Evolutionary conservation across 2,797 vertebrate genomes (phyloP).

Genomic region (Coregonus ussuriensis): DNA sequence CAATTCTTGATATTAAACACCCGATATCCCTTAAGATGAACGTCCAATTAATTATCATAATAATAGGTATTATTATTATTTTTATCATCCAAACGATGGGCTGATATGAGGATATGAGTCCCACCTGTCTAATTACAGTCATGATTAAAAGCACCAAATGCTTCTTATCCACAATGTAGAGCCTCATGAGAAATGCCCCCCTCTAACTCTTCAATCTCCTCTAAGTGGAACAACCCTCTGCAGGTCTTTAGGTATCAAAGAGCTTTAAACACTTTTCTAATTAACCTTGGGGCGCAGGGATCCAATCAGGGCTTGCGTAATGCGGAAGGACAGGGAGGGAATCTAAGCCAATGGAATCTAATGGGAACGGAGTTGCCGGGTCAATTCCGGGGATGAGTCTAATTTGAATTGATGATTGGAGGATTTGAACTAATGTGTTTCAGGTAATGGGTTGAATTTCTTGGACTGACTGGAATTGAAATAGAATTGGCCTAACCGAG

Average conservation of each 20-base stretch:
- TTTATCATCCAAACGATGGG: constrained; percentile 31
- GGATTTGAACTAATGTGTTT: constrained; percentile 17
- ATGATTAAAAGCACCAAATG: constrained; percentile 55
- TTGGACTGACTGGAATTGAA: constrained; percentile 34
- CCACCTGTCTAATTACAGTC: constrained; percentile 60
- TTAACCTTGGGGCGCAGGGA: constrained; percentile 60
- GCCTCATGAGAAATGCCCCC: constrained; percentile 49
- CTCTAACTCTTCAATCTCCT: constrained; percentile 45
- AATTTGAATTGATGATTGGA: constrained; percentile 52
- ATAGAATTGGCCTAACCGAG: constrained; percentile 37
- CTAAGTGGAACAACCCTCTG: constrained; percentile 46
- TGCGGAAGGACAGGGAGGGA: constrained; percentile 26
- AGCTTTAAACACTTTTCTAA: constrained; percentile 54
- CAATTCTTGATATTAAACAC: constrained; percentile 32
- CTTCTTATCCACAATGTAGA: constrained; percentile 49
- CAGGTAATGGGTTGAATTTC: constrained; percentile 41
- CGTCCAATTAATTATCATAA: constrained; percentile 58
- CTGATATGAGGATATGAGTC: constrained; percentile 33
- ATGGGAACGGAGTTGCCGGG: constrained; percentile 50
- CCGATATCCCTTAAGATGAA: constrained; percentile 46
- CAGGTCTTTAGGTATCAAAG: constrained; percentile 56
- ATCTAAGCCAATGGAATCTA: constrained; percentile 41
- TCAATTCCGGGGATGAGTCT: constrained; percentile 37
- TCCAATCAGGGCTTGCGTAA: constrained; percentile 50
- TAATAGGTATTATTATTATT: constrained; percentile 48